A percentile compares a stretch with the other conserved stretches of the same genome.
These are phyloP conservation scores for Arvicanthis niloticus DNA, from an alignment of 2,113 vertebrate genomes.

Conservation along the genomic window DNA sequence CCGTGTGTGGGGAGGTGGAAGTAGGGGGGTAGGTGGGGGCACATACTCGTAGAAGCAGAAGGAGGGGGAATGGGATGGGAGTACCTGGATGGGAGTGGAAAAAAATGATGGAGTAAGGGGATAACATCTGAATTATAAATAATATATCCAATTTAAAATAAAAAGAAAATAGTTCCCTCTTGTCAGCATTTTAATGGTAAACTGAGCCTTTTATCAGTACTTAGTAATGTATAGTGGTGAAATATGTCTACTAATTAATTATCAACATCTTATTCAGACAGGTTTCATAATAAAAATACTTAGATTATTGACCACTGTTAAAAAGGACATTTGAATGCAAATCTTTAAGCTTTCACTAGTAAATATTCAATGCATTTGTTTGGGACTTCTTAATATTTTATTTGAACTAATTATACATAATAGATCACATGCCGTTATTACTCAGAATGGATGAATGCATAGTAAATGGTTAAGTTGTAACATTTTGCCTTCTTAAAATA, in stretches of 20 bases:
- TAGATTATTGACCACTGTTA: background rate
- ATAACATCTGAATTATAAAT: too few species aligned
- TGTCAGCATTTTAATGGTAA: background rate
- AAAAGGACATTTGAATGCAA: background rate
- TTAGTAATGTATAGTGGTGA: background rate
- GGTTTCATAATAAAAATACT: background rate
- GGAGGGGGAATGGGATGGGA: too few species aligned
- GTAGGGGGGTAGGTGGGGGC: too few species aligned
- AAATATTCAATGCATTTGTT: background rate
- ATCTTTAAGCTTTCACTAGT: background rate
- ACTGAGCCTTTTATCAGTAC: background rate
- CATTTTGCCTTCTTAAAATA: background rate
- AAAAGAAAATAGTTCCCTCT: background rate
- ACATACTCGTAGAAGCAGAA: too few species aligned
- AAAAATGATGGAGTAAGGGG: too few species aligned
- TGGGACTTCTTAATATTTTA: conserved; percentile 34
- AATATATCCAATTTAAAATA: too few species aligned
- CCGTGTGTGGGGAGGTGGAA: too few species aligned
- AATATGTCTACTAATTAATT: background rate
- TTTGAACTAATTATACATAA: conserved; percentile 23
- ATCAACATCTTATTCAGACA: background rate
- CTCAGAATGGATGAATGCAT: background rate
- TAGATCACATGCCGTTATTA: background rate
- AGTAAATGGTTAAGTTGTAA: background rate
- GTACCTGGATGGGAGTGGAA: too few species aligned